Evolutionary conservation across 2,888 invertebrate species (phyloP), one percentile per base, ranked within the genome.

Genomic region (Drosophila stalkeri): DNA sequence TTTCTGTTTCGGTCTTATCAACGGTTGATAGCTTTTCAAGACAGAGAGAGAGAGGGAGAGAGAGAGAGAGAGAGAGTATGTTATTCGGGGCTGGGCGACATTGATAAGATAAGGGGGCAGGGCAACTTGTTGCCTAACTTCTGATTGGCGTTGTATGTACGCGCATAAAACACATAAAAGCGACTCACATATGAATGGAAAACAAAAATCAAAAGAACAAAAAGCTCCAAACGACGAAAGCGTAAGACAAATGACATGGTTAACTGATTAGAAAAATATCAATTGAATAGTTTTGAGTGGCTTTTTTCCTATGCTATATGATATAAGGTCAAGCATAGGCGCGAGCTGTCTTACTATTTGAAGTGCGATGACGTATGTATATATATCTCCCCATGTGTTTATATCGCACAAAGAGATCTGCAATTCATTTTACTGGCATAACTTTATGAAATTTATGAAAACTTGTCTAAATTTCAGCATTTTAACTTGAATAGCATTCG

Each of bases 61-160:
- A 27, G 27, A 27, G 23, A 23, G 23, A 23, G 23, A 3, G 20
- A 6, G 18, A 1, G 11, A n/a, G 3, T 0, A 5, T 12, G 9
- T 6, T 16, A 9, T 16, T 4, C 4, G 7, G 3, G 16, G 9
- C 16, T 37, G 37, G 2, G 18, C 27, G 14, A 6, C 18, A 11
- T 16, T 41, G 89, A 83, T 83, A 81, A 83, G 83, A 83, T 89
- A 83, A 74, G 69, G 47, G 43, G 33, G 31, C 18, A 27, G 56
- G 44, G 27, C 64, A 37, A 39, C 47, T 69, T 69, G 71, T 84
- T 85, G 77, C 80, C 80, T 64, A 77, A 90, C 86, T 73, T 88
- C 74, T 89, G 85, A 90, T 90, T 86, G 86, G 64, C 72, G 82
- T 85, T 88, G 86, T 76, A 65, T 76, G 86, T 85, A 74, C 49